Percentiles rank a stretch among this genome's conserved stretches.
Conservation (phyloP, 2,797 vertebrate species). For the Lepilemur septentrionalis region DNA sequence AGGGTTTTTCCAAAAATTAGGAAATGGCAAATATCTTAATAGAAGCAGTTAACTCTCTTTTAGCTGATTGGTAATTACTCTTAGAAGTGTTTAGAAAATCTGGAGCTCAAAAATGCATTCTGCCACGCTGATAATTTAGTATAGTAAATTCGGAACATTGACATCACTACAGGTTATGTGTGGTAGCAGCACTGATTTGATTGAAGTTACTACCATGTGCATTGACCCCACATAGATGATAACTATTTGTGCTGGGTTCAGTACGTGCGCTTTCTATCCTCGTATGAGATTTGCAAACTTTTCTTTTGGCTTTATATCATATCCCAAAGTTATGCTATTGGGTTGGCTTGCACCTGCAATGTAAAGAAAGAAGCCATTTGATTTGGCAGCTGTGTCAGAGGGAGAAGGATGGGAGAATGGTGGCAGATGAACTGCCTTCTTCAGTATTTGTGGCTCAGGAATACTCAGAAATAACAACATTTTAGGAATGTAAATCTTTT, state of each 20-base stretch:
- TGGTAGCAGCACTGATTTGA: background rate
- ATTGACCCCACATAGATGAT: background rate
- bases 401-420: background rate
- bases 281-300: background rate
- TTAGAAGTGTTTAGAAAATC: slow-evolving; percentile 14
- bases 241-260: background rate
- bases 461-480: background rate
- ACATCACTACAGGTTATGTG: background rate
- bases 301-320: background rate
- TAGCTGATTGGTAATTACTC: background rate
- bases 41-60: background rate
- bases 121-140: background rate
- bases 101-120: slow-evolving; percentile 16
- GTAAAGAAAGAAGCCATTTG: background rate
- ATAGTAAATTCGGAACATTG: background rate
- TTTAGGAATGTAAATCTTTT: slow-evolving; percentile 23
- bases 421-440: background rate
- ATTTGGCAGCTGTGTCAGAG: background rate
- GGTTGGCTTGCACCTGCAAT: background rate
- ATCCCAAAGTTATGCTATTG: background rate
- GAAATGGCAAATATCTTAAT: background rate
- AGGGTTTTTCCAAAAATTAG: background rate
- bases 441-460: background rate
- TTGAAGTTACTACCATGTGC: background rate
- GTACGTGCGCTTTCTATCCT: background rate